phyloP scores from a whole-genome alignment of 2,797 vertebrate genomes.

The Parambassis ranga region DNA sequence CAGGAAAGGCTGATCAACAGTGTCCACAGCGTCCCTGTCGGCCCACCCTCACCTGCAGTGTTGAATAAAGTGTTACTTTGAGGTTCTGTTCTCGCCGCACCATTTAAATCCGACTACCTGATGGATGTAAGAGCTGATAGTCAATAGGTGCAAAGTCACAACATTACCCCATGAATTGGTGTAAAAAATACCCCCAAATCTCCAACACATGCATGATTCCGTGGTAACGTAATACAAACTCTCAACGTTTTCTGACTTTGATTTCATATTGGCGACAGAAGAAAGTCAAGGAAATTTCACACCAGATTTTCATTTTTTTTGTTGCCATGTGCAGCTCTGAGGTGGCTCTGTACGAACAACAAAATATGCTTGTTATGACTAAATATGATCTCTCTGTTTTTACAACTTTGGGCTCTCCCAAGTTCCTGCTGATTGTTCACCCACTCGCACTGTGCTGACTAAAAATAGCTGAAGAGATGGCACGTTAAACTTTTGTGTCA shows the following conservation, averaged over 20 bases:
- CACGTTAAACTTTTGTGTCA: not conserved
- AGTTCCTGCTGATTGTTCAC: slow-evolving; percentile 4
- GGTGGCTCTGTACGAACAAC: not conserved
- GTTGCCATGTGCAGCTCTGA: not conserved
- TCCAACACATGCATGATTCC: slow-evolving; percentile 4
- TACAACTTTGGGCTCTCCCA: not conserved
- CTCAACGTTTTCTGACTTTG: not conserved
- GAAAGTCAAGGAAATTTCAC: too few species aligned
- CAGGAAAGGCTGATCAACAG: too few species aligned
- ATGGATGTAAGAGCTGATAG: too few species aligned
- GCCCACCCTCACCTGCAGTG: too few species aligned
- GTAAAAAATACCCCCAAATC: too few species aligned
- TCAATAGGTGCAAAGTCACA: too few species aligned
- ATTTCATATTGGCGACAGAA: too few species aligned
- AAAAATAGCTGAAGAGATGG: slow-evolving; percentile 4
- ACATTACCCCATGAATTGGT: too few species aligned
- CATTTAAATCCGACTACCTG: too few species aligned
- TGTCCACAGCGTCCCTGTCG: too few species aligned
- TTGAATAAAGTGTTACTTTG: too few species aligned
- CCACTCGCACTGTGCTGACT: not conserved
- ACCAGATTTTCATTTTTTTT: not conserved
- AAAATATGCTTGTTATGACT: slow-evolving; percentile 1
- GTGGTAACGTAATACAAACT: not conserved
- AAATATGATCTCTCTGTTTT: not conserved
- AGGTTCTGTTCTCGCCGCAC: too few species aligned